These are phyloP conservation scores for Celastrina argiolus DNA, from an alignment of 2,888 invertebrate species.

Conservation along the genomic window DNA sequence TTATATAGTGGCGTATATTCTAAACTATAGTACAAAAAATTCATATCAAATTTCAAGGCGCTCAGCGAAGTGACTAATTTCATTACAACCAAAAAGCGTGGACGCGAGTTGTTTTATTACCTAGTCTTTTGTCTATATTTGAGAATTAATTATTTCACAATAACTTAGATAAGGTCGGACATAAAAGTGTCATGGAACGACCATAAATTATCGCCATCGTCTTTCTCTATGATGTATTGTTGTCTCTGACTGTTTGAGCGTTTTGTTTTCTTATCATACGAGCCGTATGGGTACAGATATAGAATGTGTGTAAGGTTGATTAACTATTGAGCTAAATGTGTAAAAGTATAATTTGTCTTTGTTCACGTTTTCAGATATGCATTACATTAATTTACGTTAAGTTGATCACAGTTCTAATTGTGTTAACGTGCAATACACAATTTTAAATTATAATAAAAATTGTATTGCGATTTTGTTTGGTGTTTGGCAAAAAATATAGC, in stretches of 20 bases:
- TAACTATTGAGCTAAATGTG: not conserved
- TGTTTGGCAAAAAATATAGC: too few relatives aligned
- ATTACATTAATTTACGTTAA: too few relatives aligned
- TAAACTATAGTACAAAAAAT: not conserved
- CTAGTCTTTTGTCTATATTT: not conserved
- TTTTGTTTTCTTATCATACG: constrained; percentile 5
- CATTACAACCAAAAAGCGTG: constrained; percentile 3
- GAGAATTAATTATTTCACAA: constrained; percentile 7
- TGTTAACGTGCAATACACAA: too few relatives aligned
- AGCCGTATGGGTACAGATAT: not conserved
- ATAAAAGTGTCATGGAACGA: not conserved
- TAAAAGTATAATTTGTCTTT: not conserved
- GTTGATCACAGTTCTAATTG: too few relatives aligned
- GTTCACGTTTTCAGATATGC: too few relatives aligned
- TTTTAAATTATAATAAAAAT: too few relatives aligned
- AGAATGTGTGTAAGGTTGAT: not conserved
- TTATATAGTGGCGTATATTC: not conserved
- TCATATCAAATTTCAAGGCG: constrained; percentile 11
- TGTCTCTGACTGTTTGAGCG: not conserved
- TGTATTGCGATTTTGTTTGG: too few relatives aligned
- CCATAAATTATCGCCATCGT: not conserved
- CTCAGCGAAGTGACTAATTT: not conserved
- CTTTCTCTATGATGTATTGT: constrained; percentile 2
- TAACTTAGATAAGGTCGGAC: constrained; percentile 7
- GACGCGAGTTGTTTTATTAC: constrained; percentile 12